Evolutionary conservation across 2,113 vertebrate genomes (phyloP), one percentile per base, ranked within the genome.

Genomic region (Cepphus grylle): DNA sequence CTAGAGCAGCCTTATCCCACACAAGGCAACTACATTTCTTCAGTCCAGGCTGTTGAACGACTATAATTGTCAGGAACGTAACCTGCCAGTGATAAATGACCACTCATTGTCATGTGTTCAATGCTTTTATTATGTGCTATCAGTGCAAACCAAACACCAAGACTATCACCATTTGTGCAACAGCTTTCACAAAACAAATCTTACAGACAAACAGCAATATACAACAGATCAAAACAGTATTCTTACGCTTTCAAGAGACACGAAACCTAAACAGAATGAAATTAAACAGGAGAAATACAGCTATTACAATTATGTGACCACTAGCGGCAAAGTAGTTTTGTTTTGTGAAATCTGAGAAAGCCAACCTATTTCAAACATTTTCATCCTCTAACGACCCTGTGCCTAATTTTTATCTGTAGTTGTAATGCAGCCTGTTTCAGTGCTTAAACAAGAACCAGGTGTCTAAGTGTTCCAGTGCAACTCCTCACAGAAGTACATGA

Each of bases 121-220:
- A 97, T 98, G 97, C 97, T 95, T 98, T 98, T 98, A 98, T 98
- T 98, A 93, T n/a, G 94, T 98, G 95, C 90, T 66, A 52, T 92
- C 58, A 92, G 96, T 98, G 98, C 96, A 97, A 97, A 65, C 72
- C 47, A 55, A 86, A 96, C 89, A 98, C 91, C 94, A 98, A 78
- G 76, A 77, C 91, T 94, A 94, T 94, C 90, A 95, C 96, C 92
- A 1, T 29, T 74, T 45, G 96, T 97, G 96, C 88, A 89, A 92
- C 91, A 89, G 73, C 86, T 92, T 96, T 84, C 82, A 84, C 65
- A 92, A 95, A 94, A 94, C 61, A 73, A 76, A 76, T 81, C 61
- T 91, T 89, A 93, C 73, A 92, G 81, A 58, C 30, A n/a, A n/a
- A 90, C 27, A 80, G 69, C 26, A 52, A 86, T 36, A 47, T 26